Conservation (phyloP, 2,113 vertebrate genomes). For the Orientallactaga bullata region DNA sequence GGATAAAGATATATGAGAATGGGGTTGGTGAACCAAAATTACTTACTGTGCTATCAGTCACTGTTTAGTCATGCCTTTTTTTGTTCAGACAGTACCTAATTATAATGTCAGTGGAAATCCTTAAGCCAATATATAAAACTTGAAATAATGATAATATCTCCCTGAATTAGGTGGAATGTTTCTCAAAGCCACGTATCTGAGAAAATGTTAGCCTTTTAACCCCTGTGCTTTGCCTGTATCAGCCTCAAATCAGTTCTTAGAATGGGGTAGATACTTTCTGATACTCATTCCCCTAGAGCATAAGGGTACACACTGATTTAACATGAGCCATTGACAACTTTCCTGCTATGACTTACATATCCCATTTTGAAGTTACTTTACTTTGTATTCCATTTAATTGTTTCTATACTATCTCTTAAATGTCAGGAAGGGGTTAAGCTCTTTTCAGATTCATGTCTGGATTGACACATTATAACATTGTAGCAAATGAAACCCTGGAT, state of each 20-base stretch:
- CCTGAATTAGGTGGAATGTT: neutral
- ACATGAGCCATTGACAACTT: neutral
- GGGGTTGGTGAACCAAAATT: neutral
- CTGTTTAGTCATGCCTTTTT: neutral
- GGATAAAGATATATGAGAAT: neutral
- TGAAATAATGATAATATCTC: conserved; percentile 23
- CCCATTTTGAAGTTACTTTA: conserved; percentile 1
- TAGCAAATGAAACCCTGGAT: neutral
- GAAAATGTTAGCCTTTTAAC: neutral
- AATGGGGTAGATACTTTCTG: neutral
- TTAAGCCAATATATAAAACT: conserved; percentile 41
- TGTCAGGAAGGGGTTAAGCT: neutral
- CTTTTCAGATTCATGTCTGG: neutral
- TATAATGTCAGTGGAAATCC: conserved; percentile 53
- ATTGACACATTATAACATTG: neutral
- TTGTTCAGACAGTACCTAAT: neutral
- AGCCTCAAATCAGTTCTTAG: neutral
- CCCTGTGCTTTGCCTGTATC: neutral
- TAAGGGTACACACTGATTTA: neutral
- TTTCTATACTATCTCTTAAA: neutral
- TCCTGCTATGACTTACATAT: neutral
- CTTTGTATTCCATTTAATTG: neutral
- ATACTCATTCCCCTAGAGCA: neutral
- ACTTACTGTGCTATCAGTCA: conserved; percentile 18
- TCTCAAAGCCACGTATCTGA: conserved; percentile 1